These are phyloP conservation scores for Calliopsis andreniformis DNA, from an alignment of 1,140 invertebrate species.

Conservation along the genomic window DNA sequence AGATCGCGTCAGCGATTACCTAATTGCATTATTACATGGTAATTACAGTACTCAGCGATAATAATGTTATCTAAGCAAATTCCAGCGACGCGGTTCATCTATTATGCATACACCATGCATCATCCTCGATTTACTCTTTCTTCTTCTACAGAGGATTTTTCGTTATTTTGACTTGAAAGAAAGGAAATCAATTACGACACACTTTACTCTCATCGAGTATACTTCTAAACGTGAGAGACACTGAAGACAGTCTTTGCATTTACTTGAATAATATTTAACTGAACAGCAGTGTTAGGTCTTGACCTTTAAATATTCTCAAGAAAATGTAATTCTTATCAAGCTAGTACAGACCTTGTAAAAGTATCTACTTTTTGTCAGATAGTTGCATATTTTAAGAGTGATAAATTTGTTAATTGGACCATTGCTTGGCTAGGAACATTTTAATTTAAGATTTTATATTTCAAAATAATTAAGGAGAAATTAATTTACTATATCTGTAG, in stretches of 20 bases:
- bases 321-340: too few species aligned
- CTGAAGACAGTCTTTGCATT: background rate
- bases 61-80: conserved; percentile 35
- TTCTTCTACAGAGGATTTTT: background rate
- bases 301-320: too few species aligned
- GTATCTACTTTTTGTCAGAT: too few species aligned
- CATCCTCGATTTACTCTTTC: background rate
- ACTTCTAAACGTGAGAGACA: background rate
- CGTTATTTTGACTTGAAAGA: background rate
- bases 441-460: too few species aligned
- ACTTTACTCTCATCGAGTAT: background rate
- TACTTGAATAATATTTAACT: background rate
- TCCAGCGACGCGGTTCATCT: background rate
- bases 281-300: background rate
- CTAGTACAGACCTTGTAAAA: too few species aligned
- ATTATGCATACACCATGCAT: conserved; percentile 18
- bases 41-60: conserved; percentile 8
- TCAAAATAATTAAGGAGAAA: too few species aligned
- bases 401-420: too few species aligned
- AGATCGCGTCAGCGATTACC: conserved; percentile 36
- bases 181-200: background rate
- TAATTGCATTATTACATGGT: conserved; percentile 37
- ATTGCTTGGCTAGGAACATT: too few species aligned
- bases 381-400: too few species aligned
- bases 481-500: too few species aligned